Evolutionary conservation across 2,888 invertebrate species (phyloP), one percentile per base, ranked within the genome.

Genomic region (Tanypteryx hageni): DNA sequence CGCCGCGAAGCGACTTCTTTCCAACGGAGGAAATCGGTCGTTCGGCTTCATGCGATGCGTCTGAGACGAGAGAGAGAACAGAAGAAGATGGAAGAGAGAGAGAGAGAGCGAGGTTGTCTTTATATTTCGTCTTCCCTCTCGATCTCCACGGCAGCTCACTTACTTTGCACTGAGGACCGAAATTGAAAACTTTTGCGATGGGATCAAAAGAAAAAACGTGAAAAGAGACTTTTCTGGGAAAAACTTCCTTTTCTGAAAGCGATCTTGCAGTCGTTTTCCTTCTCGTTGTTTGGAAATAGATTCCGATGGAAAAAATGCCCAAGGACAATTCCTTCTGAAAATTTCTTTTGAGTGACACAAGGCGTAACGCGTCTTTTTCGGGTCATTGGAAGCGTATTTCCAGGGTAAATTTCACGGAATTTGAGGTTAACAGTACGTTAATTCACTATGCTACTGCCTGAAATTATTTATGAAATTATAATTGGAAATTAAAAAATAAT

Each of bases 221-320:
- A 76, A 76, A 76, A 76, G 22, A 76, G 22, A 76, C n/a, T 76
- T 27, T 44, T 27, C 27, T 4, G 76, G 16, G 18, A 76, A 76
- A 76, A 76, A 76, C 27, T 76, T 22, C 68, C 68, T 22, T 68
- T 27, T 76, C 22, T 27, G 68, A 68, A 68, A 18, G 68, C 68
- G 76, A 76, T 76, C 76, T 76, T 76, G 76, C 76, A 76, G 22
- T 76, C 27, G 22, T 27, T 76, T 76, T 27, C 76, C 76, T 76
- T 27, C 4, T 27, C 22, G 76, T 76, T 76, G 76, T 76, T 76
- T 76, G 76, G 76, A 76, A 76, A 76, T 76, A 76, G 76, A 76
- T 76, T 76, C 76, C 27, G 22, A 4, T 76, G 76, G 9, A 27
- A 22, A 27, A 76, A 76, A 27, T 18, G 27, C 27, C 9, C 13